phyloP scores from a whole-genome alignment of 2,113 vertebrate genomes.

The Leiothrix lutea region DNA sequence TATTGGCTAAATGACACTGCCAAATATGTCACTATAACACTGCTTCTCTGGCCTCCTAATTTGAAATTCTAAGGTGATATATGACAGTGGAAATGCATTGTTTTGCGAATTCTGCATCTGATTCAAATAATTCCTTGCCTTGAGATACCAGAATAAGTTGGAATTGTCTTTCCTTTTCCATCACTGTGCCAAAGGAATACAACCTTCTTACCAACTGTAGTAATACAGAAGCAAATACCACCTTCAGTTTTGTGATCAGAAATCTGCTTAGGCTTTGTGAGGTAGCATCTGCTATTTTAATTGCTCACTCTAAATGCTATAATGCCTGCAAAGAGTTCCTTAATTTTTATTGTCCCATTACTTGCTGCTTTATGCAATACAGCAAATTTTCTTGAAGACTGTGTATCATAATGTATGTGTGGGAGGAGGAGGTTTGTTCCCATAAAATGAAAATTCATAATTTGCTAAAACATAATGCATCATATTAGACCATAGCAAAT shows the following conservation, averaged over 20 bases:
- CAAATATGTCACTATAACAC: not conserved
- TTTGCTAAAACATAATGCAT: conserved; percentile 14
- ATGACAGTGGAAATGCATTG: not conserved
- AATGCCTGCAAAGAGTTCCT: conserved; percentile 38
- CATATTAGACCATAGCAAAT: not conserved
- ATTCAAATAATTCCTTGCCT: not conserved
- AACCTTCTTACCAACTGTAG: accelerated
- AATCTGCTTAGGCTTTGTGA: conserved; percentile 7
- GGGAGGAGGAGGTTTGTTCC: not conserved
- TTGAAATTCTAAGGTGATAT: not conserved
- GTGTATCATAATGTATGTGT: not conserved
- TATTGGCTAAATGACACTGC: not conserved
- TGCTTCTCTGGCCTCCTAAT: not conserved
- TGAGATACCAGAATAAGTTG: not conserved
- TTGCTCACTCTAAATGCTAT: not conserved
- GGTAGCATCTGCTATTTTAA: conserved; percentile 44
- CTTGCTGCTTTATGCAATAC: not conserved
- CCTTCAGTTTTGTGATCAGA: not conserved
- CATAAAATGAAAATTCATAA: conserved; percentile 8
- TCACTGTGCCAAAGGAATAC: not conserved
- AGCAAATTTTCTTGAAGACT: conserved; percentile 35
- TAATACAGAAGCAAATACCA: not conserved
- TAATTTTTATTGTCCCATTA: conserved; percentile 47
- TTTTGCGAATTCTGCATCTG: not conserved
- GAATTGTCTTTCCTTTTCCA: not conserved